Evolutionary conservation across 64 coral and sea anemone genomes (phyloP).

Genomic region (Anthopleura sola): DNA sequence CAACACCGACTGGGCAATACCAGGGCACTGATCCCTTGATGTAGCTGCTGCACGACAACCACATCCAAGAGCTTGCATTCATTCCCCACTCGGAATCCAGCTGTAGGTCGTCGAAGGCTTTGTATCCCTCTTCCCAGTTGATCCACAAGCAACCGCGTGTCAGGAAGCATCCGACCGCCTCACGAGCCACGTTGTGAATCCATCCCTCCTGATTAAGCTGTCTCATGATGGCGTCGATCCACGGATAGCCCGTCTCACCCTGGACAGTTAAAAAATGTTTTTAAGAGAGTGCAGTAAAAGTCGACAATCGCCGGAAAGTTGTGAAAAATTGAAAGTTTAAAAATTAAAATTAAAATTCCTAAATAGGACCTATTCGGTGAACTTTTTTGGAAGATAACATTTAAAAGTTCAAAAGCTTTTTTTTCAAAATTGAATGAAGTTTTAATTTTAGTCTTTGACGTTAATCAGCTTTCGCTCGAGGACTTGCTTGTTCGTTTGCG

Average conservation of each 20-base stretch:
- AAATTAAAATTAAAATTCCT: too few species aligned
- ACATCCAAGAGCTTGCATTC: conserved; percentile 46
- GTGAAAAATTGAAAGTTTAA: too few species aligned
- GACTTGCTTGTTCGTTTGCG: too few species aligned
- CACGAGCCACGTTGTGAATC: conserved; percentile 74
- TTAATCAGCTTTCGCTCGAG: too few species aligned
- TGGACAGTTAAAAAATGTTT: neutral
- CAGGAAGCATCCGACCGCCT: conserved; percentile 85
- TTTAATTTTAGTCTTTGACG: too few species aligned
- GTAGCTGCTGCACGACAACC: conserved; percentile 47
- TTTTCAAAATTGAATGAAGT: too few species aligned
- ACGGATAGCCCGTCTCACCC: conserved; percentile 86
- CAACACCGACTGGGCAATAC: conserved; percentile 55
- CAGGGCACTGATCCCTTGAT: conserved; percentile 45
- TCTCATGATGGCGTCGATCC: conserved; percentile 88
- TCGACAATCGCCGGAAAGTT: too few species aligned
- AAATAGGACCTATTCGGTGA: too few species aligned
- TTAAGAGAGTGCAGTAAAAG: neutral
- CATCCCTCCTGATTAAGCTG: conserved; percentile 79
- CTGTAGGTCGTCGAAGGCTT: conserved; percentile 46
- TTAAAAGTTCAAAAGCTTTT: too few species aligned
- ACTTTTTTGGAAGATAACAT: too few species aligned
- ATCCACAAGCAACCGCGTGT: conserved; percentile 90
- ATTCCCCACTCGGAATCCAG: conserved; percentile 46
- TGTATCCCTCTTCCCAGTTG: conserved; percentile 94